phyloP scores from a whole-genome alignment of 2,797 vertebrate species.

The Poeciliopsis turneri region DNA sequence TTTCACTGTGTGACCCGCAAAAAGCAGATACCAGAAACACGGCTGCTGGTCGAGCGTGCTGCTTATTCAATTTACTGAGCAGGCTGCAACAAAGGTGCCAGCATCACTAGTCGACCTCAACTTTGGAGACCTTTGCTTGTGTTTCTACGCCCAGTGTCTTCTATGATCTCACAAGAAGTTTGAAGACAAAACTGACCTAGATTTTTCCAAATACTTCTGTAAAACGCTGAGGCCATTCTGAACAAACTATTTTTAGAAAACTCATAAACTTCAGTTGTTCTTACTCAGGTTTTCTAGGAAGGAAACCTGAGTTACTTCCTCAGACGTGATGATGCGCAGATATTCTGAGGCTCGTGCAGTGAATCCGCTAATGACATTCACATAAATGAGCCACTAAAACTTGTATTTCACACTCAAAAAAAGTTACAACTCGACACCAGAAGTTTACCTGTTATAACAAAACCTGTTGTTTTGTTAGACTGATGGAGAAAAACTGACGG shows the following conservation, averaged over 20 bases:
- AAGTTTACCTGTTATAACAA: not conserved
- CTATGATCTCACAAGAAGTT: too few species aligned
- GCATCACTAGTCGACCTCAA: not conserved
- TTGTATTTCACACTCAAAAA: not conserved
- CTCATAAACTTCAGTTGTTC: not conserved
- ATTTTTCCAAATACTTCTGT: not conserved
- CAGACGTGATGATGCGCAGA: conserved; percentile 7
- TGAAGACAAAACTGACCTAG: not conserved
- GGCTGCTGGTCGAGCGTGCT: not conserved
- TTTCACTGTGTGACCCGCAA: not conserved
- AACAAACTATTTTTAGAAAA: not conserved
- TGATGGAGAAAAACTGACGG: not conserved
- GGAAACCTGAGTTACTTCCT: conserved; percentile 44
- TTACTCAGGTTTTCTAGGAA: conserved; percentile 6
- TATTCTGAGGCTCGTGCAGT: not conserved
- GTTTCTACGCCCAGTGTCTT: not conserved
- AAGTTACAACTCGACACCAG: not conserved
- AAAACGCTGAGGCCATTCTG: not conserved
- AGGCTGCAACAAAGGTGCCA: not conserved
- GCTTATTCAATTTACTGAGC: not conserved
- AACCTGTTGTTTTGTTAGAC: too few species aligned
- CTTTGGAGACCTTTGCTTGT: not conserved
- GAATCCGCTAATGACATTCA: not conserved
- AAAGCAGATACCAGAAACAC: not conserved
- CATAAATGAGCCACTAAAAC: not conserved